These are phyloP conservation scores for Thamnophis elegans DNA, from an alignment of 2,797 vertebrate genomes.

Conservation along the genomic window DNA sequence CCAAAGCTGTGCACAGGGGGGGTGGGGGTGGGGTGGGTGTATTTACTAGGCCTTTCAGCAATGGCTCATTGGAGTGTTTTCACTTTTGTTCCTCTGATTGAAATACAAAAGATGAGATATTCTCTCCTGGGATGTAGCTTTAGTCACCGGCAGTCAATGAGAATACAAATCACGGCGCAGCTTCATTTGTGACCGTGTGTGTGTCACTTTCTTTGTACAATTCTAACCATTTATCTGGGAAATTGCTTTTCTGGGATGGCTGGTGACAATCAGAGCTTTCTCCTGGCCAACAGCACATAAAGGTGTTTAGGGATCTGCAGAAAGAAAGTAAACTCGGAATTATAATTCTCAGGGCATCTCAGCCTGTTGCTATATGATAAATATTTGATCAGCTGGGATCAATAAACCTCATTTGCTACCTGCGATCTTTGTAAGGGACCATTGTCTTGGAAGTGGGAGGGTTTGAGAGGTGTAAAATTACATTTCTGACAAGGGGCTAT, in stretches of 20 bases:
- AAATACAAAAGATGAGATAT: not conserved
- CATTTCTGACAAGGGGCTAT: not conserved
- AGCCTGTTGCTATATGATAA: conserved; percentile 6
- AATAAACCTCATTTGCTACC: conserved; percentile 15
- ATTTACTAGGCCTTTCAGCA: not conserved
- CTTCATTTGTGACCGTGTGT: not conserved
- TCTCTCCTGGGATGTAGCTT: not conserved
- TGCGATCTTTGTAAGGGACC: conserved; percentile 30
- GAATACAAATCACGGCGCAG: not conserved
- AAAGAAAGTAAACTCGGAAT: conserved; percentile 19
- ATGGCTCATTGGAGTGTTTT: not conserved
- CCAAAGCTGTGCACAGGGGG: not conserved
- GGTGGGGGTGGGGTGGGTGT: too few species aligned
- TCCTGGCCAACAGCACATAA: not conserved
- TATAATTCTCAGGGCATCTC: conserved; percentile 19
- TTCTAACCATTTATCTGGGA: conserved; percentile 23
- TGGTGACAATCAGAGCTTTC: not conserved
- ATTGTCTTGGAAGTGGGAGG: conserved; percentile 10
- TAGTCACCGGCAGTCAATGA: not conserved
- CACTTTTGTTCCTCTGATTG: not conserved
- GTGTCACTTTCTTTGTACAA: not conserved
- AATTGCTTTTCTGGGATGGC: not conserved
- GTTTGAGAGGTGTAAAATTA: not conserved
- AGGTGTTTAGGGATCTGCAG: conserved; percentile 20
- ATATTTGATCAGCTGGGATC: conserved; percentile 22